phyloP scores from a whole-genome alignment of 2,797 vertebrate genomes.

The Gallinago nigripennis region DNA sequence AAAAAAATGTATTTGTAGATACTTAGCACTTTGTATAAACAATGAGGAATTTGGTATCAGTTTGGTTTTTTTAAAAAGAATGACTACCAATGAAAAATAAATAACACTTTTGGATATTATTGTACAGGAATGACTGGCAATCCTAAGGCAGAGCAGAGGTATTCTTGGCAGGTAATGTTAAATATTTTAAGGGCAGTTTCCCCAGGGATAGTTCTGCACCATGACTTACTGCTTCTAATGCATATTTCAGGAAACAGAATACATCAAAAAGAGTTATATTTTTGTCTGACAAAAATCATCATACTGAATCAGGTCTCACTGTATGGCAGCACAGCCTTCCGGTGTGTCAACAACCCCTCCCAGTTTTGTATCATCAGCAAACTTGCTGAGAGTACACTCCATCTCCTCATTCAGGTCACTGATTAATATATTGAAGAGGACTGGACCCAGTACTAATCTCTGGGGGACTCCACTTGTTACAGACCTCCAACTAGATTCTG shows the following conservation, averaged over 20 bases:
- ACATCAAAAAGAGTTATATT: neutral
- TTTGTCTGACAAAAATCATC: neutral
- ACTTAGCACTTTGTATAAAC: neutral
- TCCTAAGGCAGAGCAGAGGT: neutral
- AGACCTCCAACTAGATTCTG: too few relatives aligned
- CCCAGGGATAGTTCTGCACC: neutral
- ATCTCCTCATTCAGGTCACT: too few relatives aligned
- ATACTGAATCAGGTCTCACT: neutral
- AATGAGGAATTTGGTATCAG: neutral
- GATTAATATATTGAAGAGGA: too few relatives aligned
- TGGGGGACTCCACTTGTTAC: too few relatives aligned
- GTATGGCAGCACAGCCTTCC: too few relatives aligned
- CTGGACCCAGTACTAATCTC: too few relatives aligned
- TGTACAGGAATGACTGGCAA: neutral
- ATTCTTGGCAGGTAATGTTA: neutral
- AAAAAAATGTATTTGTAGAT: neutral
- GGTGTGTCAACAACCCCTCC: too few relatives aligned
- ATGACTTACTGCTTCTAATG: neutral
- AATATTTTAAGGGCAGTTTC: slow-evolving; percentile 13
- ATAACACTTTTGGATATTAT: neutral
- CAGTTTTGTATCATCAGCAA: too few relatives aligned
- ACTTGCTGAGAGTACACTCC: too few relatives aligned
- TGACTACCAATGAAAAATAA: neutral
- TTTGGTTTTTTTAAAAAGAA: neutral
- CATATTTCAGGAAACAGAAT: slow-evolving; percentile 12